Conservation (phyloP, 2,797 vertebrate species). For the Leuciscus waleckii region DNA sequence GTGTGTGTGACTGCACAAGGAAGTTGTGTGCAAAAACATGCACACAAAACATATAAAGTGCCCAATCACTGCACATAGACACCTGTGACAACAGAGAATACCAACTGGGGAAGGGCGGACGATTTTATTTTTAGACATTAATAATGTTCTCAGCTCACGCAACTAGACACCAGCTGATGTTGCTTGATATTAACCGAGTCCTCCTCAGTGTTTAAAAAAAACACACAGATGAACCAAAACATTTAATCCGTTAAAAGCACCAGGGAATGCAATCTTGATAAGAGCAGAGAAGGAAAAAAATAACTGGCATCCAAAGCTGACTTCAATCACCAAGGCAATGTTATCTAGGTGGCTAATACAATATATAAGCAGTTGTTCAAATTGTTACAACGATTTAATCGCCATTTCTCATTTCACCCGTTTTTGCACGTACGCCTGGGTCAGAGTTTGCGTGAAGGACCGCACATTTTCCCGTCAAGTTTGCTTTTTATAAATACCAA, state of each 20-base stretch:
- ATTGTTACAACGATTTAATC: background rate
- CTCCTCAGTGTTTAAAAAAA: background rate
- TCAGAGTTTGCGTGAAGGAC: no score
- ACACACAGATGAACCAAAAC: background rate
- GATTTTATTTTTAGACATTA: slow-evolving; percentile 21
- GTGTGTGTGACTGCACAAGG: background rate
- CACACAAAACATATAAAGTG: background rate
- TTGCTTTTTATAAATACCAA: no score
- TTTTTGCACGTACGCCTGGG: no score
- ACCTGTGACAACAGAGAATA: slow-evolving; percentile 9
- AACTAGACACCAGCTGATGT: slow-evolving; percentile 20
- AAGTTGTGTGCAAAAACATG: background rate
- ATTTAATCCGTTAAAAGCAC: background rate
- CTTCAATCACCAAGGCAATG: background rate
- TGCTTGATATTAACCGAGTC: background rate
- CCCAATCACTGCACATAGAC: background rate
- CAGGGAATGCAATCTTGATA: background rate
- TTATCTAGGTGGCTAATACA: background rate
- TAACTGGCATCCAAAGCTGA: background rate
- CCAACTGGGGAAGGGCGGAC: background rate
- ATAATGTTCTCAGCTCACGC: slow-evolving; percentile 3
- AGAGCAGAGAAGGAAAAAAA: background rate
- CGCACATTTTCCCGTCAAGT: no score
- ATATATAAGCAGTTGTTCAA: background rate
- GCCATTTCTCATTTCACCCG: no score